Evolutionary conservation across 37 sponge, comb jelly and placozoan species (phyloP).

Genomic region (Tethya wilhelma): DNA sequence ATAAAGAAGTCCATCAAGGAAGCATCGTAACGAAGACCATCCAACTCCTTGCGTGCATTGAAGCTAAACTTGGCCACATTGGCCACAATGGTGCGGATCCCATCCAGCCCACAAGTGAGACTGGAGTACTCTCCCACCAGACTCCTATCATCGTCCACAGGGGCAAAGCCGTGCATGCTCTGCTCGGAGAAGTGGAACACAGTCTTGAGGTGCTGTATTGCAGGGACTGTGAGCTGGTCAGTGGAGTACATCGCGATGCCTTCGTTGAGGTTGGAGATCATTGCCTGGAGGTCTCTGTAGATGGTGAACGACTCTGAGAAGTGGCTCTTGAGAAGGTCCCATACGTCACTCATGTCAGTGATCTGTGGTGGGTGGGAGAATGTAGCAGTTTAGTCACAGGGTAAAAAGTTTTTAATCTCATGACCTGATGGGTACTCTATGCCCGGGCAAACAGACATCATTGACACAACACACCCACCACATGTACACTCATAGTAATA

Average conservation of each 20-base stretch:
- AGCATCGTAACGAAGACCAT: constrained; percentile 26
- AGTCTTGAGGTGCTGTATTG: constrained; percentile 69
- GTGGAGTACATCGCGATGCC: constrained; percentile 41
- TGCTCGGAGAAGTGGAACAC: constrained; percentile 44
- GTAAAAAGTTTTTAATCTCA: not conserved
- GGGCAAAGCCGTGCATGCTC: constrained; percentile 1
- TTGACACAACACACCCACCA: too few relatives aligned
- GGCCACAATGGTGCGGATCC: constrained; percentile 34
- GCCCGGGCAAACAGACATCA: not conserved
- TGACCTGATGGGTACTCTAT: not conserved
- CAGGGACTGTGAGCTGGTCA: constrained; percentile 61
- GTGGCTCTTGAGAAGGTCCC: constrained; percentile 43
- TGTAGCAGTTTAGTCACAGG: not conserved
- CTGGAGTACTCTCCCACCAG: constrained; percentile 47
- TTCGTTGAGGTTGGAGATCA: constrained; percentile 36
- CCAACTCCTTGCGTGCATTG: constrained; percentile 59
- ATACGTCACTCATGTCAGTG: constrained; percentile 39
- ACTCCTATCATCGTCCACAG: constrained; percentile 7
- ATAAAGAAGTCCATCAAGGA: constrained; percentile 71
- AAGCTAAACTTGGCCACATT: constrained; percentile 38
- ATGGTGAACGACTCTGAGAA: constrained; percentile 21
- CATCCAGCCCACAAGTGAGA: constrained; percentile 22
- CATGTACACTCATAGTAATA: too few relatives aligned
- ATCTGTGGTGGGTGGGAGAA: constrained; percentile 28
- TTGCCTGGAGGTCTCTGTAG: constrained; percentile 43